A percentile compares a stretch with the other conserved stretches of the same genome.
phyloP scores from a whole-genome alignment of 1,140 invertebrate genomes.

The Drosophila biarmipes region DNA sequence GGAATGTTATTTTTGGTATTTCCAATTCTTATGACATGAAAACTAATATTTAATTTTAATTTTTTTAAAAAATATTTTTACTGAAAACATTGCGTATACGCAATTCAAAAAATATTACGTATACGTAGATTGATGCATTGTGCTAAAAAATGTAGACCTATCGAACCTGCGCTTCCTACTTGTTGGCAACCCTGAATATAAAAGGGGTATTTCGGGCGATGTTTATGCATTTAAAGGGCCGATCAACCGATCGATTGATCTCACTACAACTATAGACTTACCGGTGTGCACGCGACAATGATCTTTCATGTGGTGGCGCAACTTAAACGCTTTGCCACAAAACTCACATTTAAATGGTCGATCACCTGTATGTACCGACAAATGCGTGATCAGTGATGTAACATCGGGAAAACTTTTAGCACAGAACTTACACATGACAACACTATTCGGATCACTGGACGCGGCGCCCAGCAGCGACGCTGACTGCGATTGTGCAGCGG shows the following conservation, averaged over 20 bases:
- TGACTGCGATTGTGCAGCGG: constrained; percentile 82
- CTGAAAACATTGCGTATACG: neutral
- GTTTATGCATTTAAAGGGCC: neutral
- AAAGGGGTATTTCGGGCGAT: neutral
- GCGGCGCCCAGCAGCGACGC: constrained; percentile 83
- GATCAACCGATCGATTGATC: neutral
- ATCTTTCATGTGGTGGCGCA: constrained; percentile 96
- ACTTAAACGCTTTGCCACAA: constrained; percentile 95
- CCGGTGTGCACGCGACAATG: constrained; percentile 95
- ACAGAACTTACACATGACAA: constrained; percentile 95
- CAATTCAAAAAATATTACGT: neutral
- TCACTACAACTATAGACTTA: constrained; percentile 74
- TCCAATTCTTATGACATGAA: too few species aligned
- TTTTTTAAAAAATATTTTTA: too few species aligned
- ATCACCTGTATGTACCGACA: constrained; percentile 95
- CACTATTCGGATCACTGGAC: constrained; percentile 88
- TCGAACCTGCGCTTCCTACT: neutral
- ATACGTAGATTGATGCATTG: neutral
- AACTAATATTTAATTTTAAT: too few species aligned
- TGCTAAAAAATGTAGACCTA: too few species aligned
- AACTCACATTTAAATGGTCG: constrained; percentile 95
- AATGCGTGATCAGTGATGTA: constrained; percentile 92
- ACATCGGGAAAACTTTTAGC: constrained; percentile 95
- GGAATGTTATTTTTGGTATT: too few species aligned
- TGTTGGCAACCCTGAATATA: neutral